Evolutionary conservation across 2,797 vertebrate species (phyloP), one percentile per base, ranked within the genome.

Genomic region (Lepilemur ruficaudatus): DNA sequence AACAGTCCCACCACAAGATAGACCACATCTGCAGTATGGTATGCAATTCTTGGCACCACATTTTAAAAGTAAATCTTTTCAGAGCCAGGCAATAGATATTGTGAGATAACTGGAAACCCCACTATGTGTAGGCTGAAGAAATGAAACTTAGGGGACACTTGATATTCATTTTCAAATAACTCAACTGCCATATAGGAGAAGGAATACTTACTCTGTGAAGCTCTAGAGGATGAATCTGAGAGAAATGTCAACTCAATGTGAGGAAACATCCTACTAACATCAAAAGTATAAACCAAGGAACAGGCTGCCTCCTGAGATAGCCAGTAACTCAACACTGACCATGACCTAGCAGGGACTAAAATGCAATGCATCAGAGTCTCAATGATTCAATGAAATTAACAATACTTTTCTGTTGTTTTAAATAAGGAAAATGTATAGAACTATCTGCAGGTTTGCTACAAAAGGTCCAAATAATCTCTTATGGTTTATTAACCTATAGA

Each of bases 51-150:
- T 79, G 43, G 38, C 17, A 50, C 22, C 38, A 41, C 12, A 93
- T 86, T 91, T 95, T 79, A 52, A 81, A 96, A 90, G 28, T 15
- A 46, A 92, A 22, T 73, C 43, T 89, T 97, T 94, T 48, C 79
- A 95, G 43, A 93, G 48, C 35, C 46, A 70, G n/a, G 14, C 2
- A 95, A 67, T 15, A 32, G 89, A 41, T 59, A 78, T 50, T 75
- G 6, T 43, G 15, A 96, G 14, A 35, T 43, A 95, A 10, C 14
- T 30, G 69, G 46, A 96, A 96, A 91, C 12, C 5, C 30, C 9
- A 69, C 22, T 78, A 46, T 70, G 28, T 76, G 48, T 67, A 72
- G 0, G 15, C 28, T 81, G 76, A 95, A 70, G 32, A 78, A 89
- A 79, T 88, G 23, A 95, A 80, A 65, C 18, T 61, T 61, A 81